A percentile compares a stretch with the other conserved stretches of the same genome.
These are phyloP conservation scores for Amitus sp. DNA, from an alignment of 2,888 invertebrate species.

Conservation along the genomic window DNA sequence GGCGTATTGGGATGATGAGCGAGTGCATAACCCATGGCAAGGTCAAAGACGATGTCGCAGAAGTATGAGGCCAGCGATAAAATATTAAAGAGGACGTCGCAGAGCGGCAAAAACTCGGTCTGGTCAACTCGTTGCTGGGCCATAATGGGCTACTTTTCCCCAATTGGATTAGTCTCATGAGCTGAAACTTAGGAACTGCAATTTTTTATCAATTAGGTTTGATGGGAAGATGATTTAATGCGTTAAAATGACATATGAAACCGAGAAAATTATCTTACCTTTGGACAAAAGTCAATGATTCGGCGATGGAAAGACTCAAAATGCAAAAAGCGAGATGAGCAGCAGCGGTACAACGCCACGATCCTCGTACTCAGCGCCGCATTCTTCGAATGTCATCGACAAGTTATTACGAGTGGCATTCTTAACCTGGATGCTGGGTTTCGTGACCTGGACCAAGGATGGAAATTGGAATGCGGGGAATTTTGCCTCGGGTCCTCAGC, in stretches of 20 bases:
- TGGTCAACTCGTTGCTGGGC: conserved; percentile 62
- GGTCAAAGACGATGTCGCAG: conserved; percentile 90
- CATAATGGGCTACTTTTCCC: conserved; percentile 63
- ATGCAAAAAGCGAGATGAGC: neutral
- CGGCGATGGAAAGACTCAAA: too few relatives aligned
- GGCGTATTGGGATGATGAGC: conserved; percentile 68
- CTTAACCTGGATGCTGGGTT: conserved; percentile 51
- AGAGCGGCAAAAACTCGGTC: conserved; percentile 85
- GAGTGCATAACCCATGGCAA: conserved; percentile 86
- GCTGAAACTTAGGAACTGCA: too few relatives aligned
- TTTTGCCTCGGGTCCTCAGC: conserved; percentile 32
- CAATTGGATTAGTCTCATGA: conserved; percentile 58
- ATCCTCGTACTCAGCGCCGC: conserved; percentile 48
- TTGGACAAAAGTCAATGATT: too few relatives aligned
- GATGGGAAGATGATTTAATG: too few relatives aligned
- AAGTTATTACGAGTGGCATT: conserved; percentile 53
- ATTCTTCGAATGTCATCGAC: conserved; percentile 58
- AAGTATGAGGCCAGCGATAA: conserved; percentile 90
- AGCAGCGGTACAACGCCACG: neutral
- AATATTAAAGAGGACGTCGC: conserved; percentile 91
- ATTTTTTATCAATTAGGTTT: too few relatives aligned
- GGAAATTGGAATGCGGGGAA: conserved; percentile 45
- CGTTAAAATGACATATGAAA: too few relatives aligned
- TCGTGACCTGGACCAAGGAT: conserved; percentile 50
- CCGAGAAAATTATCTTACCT: too few relatives aligned